Conservation (phyloP, 2,113 vertebrate genomes). For the Capricornis sumatraensis region DNA sequence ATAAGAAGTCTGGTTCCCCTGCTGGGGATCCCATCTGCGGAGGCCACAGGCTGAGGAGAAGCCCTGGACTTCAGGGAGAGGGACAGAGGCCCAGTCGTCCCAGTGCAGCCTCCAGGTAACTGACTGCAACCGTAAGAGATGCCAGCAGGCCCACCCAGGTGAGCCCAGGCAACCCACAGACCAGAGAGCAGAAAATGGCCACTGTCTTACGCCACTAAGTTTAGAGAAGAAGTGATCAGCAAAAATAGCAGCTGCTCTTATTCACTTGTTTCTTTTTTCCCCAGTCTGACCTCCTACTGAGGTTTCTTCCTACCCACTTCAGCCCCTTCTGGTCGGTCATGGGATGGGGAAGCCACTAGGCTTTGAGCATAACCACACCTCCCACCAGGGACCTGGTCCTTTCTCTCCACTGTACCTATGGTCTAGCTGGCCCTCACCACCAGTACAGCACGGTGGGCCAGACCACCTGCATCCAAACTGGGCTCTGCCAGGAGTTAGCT, state of each 20-base stretch:
- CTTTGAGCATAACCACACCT: background rate
- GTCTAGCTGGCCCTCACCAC: background rate
- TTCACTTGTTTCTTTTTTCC: background rate
- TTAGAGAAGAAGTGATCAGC: too few species aligned
- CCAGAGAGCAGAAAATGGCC: too few species aligned
- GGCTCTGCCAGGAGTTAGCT: background rate
- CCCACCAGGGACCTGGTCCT: background rate
- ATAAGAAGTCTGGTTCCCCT: background rate
- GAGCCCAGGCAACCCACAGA: background rate
- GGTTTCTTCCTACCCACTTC: too few species aligned
- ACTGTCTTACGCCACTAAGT: background rate
- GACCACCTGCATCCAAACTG: background rate
- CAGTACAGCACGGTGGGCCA: fast-evolving
- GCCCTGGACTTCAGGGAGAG: background rate
- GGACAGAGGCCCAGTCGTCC: background rate
- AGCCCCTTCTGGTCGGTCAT: background rate
- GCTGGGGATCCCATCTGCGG: background rate
- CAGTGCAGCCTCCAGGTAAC: background rate
- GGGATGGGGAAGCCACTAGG: background rate
- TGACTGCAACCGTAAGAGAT: background rate
- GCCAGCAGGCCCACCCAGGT: background rate
- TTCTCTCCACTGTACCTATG: fast-evolving
- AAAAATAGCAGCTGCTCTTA: background rate
- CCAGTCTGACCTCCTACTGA: too few species aligned
- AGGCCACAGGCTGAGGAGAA: too few species aligned